Evolutionary conservation across 2,113 vertebrate genomes (phyloP).

Genomic region (Ivindomyrus marchei): DNA sequence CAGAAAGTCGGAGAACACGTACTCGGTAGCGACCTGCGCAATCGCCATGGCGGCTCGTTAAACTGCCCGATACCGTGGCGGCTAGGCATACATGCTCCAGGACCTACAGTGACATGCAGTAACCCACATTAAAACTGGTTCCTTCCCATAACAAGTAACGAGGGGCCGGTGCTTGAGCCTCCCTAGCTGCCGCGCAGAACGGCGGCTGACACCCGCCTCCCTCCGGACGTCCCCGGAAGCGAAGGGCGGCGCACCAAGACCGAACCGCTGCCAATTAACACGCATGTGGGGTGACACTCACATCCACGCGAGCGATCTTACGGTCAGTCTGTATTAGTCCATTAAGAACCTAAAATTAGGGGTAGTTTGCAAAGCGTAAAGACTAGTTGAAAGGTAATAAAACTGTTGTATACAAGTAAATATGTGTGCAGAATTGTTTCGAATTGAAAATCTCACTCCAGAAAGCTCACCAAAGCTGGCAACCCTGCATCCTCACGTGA

Average conservation of each 20-base stretch:
- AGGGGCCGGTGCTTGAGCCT: not conserved
- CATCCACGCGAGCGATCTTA: not conserved
- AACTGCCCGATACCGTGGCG: not conserved
- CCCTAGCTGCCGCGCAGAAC: not conserved
- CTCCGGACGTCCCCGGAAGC: not conserved
- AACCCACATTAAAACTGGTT: not conserved
- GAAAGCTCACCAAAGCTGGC: not conserved
- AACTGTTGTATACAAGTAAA: not conserved
- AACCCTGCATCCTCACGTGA: not conserved
- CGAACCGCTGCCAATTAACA: not conserved
- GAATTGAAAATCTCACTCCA: not conserved
- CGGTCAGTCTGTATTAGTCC: not conserved
- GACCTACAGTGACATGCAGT: not conserved
- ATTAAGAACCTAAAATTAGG: not conserved
- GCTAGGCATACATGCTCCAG: not conserved
- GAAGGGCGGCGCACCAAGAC: not conserved
- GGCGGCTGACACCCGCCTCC: not conserved
- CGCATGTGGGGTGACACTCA: not conserved
- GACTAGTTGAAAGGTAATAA: not conserved
- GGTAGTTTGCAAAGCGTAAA: not conserved
- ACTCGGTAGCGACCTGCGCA: slow-evolving; percentile 86
- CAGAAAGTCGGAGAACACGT: slow-evolving; percentile 90
- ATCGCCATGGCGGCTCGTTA: slow-evolving; percentile 73
- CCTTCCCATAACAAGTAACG: not conserved
- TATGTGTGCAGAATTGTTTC: not conserved